These are phyloP conservation scores for Trissonchulus sp. DNA, from an alignment of 2,888 invertebrate species.

Conservation along the genomic window DNA sequence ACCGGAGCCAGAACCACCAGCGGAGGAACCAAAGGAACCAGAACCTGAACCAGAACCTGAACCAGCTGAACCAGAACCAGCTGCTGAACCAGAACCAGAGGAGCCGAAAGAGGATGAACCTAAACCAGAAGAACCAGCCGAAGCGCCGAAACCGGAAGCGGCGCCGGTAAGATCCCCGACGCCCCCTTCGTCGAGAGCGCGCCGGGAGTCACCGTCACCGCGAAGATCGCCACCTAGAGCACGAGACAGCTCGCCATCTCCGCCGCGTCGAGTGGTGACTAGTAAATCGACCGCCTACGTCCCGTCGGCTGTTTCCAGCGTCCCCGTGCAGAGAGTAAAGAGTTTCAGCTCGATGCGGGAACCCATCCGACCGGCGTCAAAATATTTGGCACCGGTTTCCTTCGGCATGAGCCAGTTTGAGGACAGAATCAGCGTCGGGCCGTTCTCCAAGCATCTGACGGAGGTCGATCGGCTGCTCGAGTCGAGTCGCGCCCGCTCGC, in stretches of 20 bases:
- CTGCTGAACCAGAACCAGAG: background rate
- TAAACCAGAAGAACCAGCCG: background rate
- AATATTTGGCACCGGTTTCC: background rate
- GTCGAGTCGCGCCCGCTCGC: background rate
- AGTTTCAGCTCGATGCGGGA: background rate
- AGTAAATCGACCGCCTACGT: background rate
- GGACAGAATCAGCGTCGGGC: background rate
- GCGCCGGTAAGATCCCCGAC: background rate
- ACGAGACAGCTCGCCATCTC: background rate
- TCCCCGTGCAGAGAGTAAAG: background rate
- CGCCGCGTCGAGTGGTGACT: background rate
- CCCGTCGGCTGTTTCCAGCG: background rate
- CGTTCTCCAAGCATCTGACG: background rate
- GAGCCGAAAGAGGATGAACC: background rate
- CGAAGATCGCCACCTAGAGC: background rate
- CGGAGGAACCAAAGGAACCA: background rate
- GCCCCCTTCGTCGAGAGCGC: background rate
- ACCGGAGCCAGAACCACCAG: background rate
- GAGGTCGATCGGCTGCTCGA: background rate
- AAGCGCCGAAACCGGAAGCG: background rate
- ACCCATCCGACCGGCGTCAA: background rate
- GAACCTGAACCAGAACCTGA: background rate
- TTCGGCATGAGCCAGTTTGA: background rate
- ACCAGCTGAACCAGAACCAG: background rate
- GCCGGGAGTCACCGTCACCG: background rate